A percentile compares a stretch with the other conserved stretches of the same genome.
Evolutionary conservation across 2,888 invertebrate species (phyloP).

Genomic region (Zhengitettix transpicula): DNA sequence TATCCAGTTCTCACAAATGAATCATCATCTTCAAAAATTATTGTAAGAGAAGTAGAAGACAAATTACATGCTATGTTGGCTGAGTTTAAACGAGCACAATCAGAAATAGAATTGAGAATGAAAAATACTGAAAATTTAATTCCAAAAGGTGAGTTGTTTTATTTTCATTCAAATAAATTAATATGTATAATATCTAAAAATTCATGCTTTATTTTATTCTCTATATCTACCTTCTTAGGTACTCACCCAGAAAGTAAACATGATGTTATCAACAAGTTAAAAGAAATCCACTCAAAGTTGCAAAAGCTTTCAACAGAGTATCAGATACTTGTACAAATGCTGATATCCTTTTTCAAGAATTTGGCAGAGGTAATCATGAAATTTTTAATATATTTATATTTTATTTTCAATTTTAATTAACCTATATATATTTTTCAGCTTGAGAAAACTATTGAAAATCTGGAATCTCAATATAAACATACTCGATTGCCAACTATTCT

Average conservation of each 20-base stretch:
- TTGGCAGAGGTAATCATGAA: constrained; percentile 32
- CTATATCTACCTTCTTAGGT: constrained; percentile 15
- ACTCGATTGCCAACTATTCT: constrained; percentile 28
- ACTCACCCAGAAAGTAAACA: constrained; percentile 34
- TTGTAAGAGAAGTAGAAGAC: constrained; percentile 37
- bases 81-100: constrained; percentile 43
- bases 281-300: constrained; percentile 46
- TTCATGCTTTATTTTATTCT: too few relatives aligned
- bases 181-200: neutral
- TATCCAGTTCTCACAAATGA: constrained; percentile 56
- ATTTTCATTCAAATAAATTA: neutral
- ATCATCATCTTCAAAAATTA: constrained; percentile 37
- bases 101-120: constrained; percentile 48
- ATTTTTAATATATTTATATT: neutral
- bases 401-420: constrained; percentile 2
- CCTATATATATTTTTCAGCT: constrained; percentile 24
- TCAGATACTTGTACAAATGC: constrained; percentile 47
- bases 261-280: constrained; percentile 44
- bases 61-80: constrained; percentile 37
- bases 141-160: constrained; percentile 33
- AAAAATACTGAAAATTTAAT: constrained; percentile 47
- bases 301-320: constrained; percentile 53
- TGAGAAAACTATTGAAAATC: constrained; percentile 39
- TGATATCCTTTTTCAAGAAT: constrained; percentile 53
- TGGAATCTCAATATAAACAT: constrained; percentile 30